Evolutionary conservation across 92 coral and sea anemone species (phyloP).

Genomic region (Nematostella vectensis): DNA sequence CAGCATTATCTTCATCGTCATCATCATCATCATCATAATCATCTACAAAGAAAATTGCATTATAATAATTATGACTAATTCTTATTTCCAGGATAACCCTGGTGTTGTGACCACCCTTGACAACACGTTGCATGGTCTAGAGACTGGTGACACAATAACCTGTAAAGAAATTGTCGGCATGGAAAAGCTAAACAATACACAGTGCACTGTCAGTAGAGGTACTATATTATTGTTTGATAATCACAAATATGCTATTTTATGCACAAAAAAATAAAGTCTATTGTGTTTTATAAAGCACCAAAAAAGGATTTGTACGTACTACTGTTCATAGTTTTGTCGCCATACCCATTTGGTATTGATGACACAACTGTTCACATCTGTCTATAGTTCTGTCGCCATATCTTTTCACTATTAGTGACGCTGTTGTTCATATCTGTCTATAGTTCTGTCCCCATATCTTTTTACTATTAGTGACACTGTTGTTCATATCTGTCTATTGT

Average conservation of each 20-base stretch:
- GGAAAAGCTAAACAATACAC: conserved; percentile 55
- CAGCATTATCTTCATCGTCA: too few species aligned
- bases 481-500: too few species aligned
- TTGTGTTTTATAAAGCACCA: background rate
- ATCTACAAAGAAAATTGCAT: too few species aligned
- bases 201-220: conserved; percentile 61
- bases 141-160: conserved; percentile 69
- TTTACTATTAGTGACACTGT: too few species aligned
- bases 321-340: background rate
- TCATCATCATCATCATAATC: too few species aligned
- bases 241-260: too few species aligned
- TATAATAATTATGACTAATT: too few species aligned
- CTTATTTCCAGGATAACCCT: conserved; percentile 64
- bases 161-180: conserved; percentile 83
- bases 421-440: too few species aligned
- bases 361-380: too few species aligned
- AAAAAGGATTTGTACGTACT: background rate
- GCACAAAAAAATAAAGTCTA: background rate
- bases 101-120: conserved; percentile 78
- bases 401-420: too few species aligned
- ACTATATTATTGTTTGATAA: background rate
- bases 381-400: too few species aligned
- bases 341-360: too few species aligned
- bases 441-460: background rate
- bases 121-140: conserved; percentile 84